Evolutionary conservation across 2,888 invertebrate genomes (phyloP).

Genomic region (Siphonodentalium dalli): DNA sequence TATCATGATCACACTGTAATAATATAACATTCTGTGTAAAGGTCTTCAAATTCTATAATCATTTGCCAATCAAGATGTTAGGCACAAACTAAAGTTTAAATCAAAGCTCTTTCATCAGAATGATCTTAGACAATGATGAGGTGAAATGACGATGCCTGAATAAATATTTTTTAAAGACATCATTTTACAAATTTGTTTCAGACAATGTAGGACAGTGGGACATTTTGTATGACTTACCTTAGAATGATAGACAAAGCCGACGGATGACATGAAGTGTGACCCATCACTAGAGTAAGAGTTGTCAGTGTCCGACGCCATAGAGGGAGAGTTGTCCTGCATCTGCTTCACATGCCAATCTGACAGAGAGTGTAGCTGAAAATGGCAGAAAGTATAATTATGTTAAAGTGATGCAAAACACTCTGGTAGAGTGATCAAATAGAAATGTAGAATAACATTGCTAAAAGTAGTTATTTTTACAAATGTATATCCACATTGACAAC

Average conservation of each 20-base stretch:
- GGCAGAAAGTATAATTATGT: neutral
- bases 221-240: conserved; percentile 32
- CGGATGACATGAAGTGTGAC: conserved; percentile 41
- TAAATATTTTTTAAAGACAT: too few relatives aligned
- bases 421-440: neutral
- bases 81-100: too few relatives aligned
- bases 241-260: conserved; percentile 53
- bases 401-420: too few relatives aligned
- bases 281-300: conserved; percentile 42
- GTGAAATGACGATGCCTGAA: too few relatives aligned
- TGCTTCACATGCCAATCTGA: conserved; percentile 58
- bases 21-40: too few relatives aligned
- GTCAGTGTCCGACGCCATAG: conserved; percentile 42
- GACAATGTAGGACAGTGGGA: too few relatives aligned
- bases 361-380: conserved; percentile 48
- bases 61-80: too few relatives aligned
- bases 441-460: neutral
- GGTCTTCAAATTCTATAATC: too few relatives aligned
- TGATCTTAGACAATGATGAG: too few relatives aligned
- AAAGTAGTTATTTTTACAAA: neutral
- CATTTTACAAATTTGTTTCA: too few relatives aligned
- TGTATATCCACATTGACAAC: neutral
- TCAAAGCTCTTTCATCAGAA: too few relatives aligned
- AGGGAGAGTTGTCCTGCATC: conserved; percentile 53
- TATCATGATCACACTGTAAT: too few relatives aligned